Conservation (phyloP, 2,888 invertebrate genomes). For the Perithous albicinctus region DNA sequence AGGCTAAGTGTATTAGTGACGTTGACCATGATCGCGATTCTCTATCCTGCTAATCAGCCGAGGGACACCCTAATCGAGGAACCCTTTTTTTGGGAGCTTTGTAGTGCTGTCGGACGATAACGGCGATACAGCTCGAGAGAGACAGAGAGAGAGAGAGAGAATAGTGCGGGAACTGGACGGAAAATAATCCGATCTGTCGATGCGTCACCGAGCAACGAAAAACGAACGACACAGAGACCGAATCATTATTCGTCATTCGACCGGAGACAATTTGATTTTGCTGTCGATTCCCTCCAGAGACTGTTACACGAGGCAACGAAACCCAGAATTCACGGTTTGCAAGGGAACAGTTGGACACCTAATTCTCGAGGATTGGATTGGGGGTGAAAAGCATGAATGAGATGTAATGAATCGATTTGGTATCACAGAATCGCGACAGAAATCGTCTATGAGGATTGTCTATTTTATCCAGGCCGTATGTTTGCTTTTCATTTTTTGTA, state of each 20-base stretch:
- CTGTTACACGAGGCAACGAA: slow-evolving; percentile 27
- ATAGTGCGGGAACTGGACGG: slow-evolving; percentile 20
- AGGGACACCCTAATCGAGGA: slow-evolving; percentile 33
- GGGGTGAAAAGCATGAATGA: slow-evolving; percentile 2
- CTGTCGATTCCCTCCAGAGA: slow-evolving; percentile 58
- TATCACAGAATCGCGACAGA: slow-evolving; percentile 5
- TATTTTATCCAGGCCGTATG: not conserved
- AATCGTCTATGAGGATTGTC: not conserved
- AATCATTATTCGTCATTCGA: slow-evolving; percentile 63
- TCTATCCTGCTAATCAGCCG: slow-evolving; percentile 29
- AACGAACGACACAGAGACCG: slow-evolving; percentile 21
- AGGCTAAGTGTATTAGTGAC: slow-evolving; percentile 20
- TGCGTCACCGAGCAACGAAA: slow-evolving; percentile 66
- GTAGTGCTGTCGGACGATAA: slow-evolving; percentile 10
- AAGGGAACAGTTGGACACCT: slow-evolving; percentile 44
- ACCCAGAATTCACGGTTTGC: slow-evolving; percentile 17
- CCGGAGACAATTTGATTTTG: slow-evolving; percentile 60
- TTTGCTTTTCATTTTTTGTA: not conserved
- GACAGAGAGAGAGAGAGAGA: too few species aligned
- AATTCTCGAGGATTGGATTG: slow-evolving; percentile 50
- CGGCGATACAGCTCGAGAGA: slow-evolving; percentile 17
- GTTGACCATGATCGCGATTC: slow-evolving; percentile 24
- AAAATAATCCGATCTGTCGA: slow-evolving; percentile 69
- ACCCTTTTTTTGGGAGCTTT: slow-evolving; percentile 15
- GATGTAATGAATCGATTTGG: slow-evolving; percentile 43